These are phyloP conservation scores for Siphonodentalium dalli DNA, from an alignment of 2,888 invertebrate species.

Conservation along the genomic window DNA sequence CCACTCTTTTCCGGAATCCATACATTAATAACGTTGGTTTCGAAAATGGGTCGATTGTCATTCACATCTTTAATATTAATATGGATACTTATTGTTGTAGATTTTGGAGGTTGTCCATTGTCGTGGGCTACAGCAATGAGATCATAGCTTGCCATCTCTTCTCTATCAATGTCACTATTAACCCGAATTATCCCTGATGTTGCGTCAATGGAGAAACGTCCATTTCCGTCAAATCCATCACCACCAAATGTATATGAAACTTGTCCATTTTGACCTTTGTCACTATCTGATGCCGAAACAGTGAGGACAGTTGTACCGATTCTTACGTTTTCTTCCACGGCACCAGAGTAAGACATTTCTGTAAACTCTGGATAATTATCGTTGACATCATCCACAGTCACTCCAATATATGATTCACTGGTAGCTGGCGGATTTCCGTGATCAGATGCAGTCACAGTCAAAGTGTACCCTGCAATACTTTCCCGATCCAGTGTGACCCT, in stretches of 20 bases:
- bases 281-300: slow-evolving; percentile 89
- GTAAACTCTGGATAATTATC: slow-evolving; percentile 93
- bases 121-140: slow-evolving; percentile 89
- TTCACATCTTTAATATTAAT: slow-evolving; percentile 95
- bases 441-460: slow-evolving; percentile 89
- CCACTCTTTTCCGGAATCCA: slow-evolving; percentile 97
- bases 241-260: slow-evolving; percentile 73
- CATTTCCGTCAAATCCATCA: slow-evolving; percentile 73
- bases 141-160: slow-evolving; percentile 84
- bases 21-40: slow-evolving; percentile 84
- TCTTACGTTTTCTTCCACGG: slow-evolving; percentile 88
- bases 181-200: slow-evolving; percentile 91
- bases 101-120: slow-evolving; percentile 76
- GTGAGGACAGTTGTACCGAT: slow-evolving; percentile 89
- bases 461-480: slow-evolving; percentile 76
- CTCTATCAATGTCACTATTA: slow-evolving; percentile 87
- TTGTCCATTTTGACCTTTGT: slow-evolving; percentile 85
- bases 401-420: slow-evolving; percentile 92
- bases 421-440: slow-evolving; percentile 89
- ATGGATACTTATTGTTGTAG: slow-evolving; percentile 74
- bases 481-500: slow-evolving; percentile 87
- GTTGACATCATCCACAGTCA: slow-evolving; percentile 95
- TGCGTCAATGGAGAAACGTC: slow-evolving; percentile 90
- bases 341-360: slow-evolving; percentile 83
- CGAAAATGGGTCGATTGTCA: slow-evolving; percentile 90